Evolutionary conservation across 2,113 vertebrate genomes (phyloP).

Genomic region (Psettodes erumei): DNA sequence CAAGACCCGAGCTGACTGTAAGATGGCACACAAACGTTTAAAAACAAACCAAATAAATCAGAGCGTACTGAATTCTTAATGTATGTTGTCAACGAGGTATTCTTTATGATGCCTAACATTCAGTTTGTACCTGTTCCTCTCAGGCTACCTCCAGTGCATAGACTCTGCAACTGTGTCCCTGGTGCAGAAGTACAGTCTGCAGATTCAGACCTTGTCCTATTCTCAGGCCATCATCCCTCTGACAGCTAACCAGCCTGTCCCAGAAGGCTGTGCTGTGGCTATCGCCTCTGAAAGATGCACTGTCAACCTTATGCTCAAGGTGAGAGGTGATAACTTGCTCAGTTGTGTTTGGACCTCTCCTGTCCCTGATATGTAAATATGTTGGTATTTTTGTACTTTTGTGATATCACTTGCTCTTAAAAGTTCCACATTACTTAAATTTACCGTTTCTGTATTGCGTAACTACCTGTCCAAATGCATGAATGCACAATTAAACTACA

Average conservation of each 20-base stretch:
- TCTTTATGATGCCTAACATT: constrained; percentile 2
- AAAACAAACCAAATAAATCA: not conserved
- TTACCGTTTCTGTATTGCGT: not conserved
- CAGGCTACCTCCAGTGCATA: constrained; percentile 90
- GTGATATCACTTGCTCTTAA: not conserved
- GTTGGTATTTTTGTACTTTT: not conserved
- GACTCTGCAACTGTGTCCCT: constrained; percentile 78
- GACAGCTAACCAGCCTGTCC: constrained; percentile 71
- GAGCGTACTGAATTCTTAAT: not conserved
- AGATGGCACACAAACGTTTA: constrained; percentile 54
- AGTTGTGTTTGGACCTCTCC: not conserved
- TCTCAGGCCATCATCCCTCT: constrained; percentile 82
- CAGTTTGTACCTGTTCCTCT: not conserved
- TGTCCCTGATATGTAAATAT: constrained; percentile 7
- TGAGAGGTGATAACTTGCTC: constrained; percentile 54
- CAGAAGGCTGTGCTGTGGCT: constrained; percentile 89
- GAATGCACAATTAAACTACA: not conserved
- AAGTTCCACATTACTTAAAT: constrained; percentile 15
- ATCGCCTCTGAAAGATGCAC: constrained; percentile 91
- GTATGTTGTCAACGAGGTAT: not conserved
- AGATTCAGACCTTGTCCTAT: constrained; percentile 88
- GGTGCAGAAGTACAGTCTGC: constrained; percentile 81
- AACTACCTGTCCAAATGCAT: too few relatives aligned
- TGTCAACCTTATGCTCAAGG: constrained; percentile 91
- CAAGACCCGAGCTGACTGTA: constrained; percentile 90